Conservation (phyloP, 2,797 vertebrate genomes). For the Sandelia bainsii region DNA sequence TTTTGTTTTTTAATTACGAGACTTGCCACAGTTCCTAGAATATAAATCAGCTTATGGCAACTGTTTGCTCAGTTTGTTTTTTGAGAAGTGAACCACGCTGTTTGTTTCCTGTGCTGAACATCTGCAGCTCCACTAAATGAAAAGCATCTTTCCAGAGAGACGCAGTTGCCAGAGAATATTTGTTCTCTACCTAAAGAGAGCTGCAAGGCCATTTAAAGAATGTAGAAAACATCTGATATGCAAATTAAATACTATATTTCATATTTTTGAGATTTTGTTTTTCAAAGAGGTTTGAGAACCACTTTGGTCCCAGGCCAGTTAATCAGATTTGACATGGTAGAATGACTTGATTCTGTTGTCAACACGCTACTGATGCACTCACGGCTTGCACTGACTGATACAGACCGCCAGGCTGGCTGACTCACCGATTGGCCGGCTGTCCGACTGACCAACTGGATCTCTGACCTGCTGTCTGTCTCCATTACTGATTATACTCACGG, state of each 20-base stretch:
- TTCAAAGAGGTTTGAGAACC: conserved; percentile 14
- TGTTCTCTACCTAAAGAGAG: background rate
- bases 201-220: conserved; percentile 34
- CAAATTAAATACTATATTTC: conserved; percentile 56
- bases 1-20: background rate
- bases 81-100: background rate
- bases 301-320: conserved; percentile 9
- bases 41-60: background rate
- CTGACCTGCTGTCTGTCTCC: conserved; percentile 47
- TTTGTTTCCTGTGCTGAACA: background rate
- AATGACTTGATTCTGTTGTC: conserved; percentile 26
- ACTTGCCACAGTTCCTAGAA: background rate
- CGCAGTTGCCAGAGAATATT: conserved; percentile 12
- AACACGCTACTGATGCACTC: conserved; percentile 73
- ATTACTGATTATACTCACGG: background rate
- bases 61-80: background rate
- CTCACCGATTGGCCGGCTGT: conserved; percentile 7
- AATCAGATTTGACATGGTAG: background rate
- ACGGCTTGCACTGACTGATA: conserved; percentile 63
- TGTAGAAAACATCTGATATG: conserved; percentile 57
- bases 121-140: background rate
- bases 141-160: too few species aligned
- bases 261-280: conserved; percentile 49
- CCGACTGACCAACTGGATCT: conserved; percentile 24
- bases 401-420: background rate